These are phyloP conservation scores for Leptodactylus fallax DNA, from an alignment of 2,797 vertebrate species.

Conservation along the genomic window DNA sequence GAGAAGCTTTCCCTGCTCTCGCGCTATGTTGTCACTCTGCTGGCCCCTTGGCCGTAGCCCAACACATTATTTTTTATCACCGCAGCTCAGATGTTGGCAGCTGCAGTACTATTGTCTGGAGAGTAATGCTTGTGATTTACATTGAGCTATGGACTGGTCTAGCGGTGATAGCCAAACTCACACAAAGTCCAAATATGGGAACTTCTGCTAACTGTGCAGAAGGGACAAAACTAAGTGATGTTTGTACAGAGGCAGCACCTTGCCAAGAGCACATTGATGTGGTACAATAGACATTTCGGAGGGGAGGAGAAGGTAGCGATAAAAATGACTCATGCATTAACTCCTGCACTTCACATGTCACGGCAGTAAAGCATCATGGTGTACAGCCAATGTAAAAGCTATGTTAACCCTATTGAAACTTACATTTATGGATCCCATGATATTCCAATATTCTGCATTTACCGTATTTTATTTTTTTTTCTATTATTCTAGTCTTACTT, in stretches of 20 bases:
- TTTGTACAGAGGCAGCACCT: conserved; percentile 39
- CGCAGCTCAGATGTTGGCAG: conserved; percentile 59
- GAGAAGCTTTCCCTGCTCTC: conserved; percentile 15
- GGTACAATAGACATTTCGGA: conserved; percentile 23
- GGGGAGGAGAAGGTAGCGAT: conserved; percentile 3
- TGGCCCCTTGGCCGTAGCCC: conserved; percentile 51
- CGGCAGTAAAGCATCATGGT: not conserved
- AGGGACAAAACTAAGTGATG: conserved; percentile 28
- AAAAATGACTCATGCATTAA: conserved; percentile 38
- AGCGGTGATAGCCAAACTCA: conserved; percentile 54
- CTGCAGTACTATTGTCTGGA: conserved; percentile 55
- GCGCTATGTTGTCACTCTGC: conserved; percentile 15
- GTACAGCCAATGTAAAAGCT: not conserved
- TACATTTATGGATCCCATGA: not conserved
- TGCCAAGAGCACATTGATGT: conserved; percentile 47
- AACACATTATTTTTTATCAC: conserved; percentile 59
- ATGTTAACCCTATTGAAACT: not conserved
- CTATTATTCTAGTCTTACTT: not conserved
- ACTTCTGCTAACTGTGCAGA: conserved; percentile 53
- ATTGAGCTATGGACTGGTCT: conserved; percentile 46
- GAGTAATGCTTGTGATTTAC: conserved; percentile 59
- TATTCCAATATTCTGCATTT: too few relatives aligned
- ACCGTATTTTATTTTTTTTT: not conserved
- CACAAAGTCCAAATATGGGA: conserved; percentile 61
- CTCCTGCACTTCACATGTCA: conserved; percentile 30